Base-by-base conservation (phyloP, 2,888 invertebrate genomes). In the Smittia sp. region DNA sequence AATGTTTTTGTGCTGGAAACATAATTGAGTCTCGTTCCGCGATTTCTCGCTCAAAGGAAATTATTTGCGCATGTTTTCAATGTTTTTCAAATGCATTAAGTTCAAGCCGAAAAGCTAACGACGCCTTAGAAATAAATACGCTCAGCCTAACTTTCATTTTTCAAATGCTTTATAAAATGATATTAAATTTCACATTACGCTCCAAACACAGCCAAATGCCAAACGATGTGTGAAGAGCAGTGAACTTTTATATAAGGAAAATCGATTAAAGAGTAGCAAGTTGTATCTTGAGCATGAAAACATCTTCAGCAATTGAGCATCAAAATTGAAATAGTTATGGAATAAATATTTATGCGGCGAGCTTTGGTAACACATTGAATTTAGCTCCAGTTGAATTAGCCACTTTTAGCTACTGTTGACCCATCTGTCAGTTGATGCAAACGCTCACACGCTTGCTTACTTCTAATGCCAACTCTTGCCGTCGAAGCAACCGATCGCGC, bases 211-310 rank as follows among this genome's bases (percentile, higher is more conserved):
- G 32, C 32, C 9, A 46, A 46, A 46, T 46, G 58, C 1, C 22
- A 58, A 58, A 58, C 58, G 58, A 58, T 58, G 58, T 58, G 58
- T 58, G 58, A 58, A 58, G 58, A 18, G 1, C 58, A 58, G 18
- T 58, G 58, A 58, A 58, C 58, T 58, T 46, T 58, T 58, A 58
- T 20, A 22, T 58, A 58, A 58, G 11, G 15, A 46, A 46, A 46
- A 46, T 46, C n/a, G 46, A 46, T 46, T 46, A 15, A 46, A 46
- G n/a, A 46, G 11, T n/a, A 11, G 15, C 11, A 13, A n/a, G n/a
- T n/a, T n/a, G n/a, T n/a, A n/a, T n/a, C n/a, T n/a, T n/a, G n/a
- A n/a, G n/a, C n/a, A n/a, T n/a, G n/a, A n/a, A n/a, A n/a, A n/a
- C n/a, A n/a, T n/a, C n/a, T n/a, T n/a, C n/a, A n/a, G n/a, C n/a